Percentiles rank a stretch among this genome's conserved stretches.
Conservation (phyloP, 2,113 vertebrate genomes). For the Malurus alboscapulatus region DNA sequence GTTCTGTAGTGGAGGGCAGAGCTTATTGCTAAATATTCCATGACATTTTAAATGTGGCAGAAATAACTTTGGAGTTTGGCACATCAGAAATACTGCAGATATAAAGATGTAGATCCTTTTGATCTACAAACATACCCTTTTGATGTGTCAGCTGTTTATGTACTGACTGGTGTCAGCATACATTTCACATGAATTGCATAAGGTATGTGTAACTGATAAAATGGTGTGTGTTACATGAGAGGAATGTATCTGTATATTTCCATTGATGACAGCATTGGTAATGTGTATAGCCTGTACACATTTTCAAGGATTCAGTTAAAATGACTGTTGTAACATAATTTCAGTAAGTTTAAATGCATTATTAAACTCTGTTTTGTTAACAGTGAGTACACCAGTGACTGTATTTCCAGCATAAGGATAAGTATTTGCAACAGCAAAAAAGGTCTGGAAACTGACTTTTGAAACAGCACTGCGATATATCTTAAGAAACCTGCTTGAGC, state of each 20-base stretch:
- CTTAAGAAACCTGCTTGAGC: not conserved
- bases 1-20: not conserved
- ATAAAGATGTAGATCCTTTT: not conserved
- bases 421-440: not conserved
- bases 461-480: not conserved
- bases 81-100: not conserved
- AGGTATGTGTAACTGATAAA: not conserved
- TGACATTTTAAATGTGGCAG: not conserved
- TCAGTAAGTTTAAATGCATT: not conserved
- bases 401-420: not conserved
- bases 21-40: not conserved
- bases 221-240: not conserved
- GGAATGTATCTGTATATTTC: not conserved
- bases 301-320: not conserved
- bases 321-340: not conserved
- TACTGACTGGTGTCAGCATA: not conserved
- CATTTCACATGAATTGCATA: not conserved
- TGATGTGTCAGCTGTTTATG: not conserved
- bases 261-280: not conserved
- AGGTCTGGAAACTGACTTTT: not conserved
- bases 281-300: not conserved
- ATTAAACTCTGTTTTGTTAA: not conserved
- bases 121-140: not conserved
- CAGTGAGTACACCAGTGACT: no score
- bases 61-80: not conserved